These are phyloP conservation scores for Callosobruchus maculatus DNA, from an alignment of 2,888 invertebrate species.

Conservation along the genomic window DNA sequence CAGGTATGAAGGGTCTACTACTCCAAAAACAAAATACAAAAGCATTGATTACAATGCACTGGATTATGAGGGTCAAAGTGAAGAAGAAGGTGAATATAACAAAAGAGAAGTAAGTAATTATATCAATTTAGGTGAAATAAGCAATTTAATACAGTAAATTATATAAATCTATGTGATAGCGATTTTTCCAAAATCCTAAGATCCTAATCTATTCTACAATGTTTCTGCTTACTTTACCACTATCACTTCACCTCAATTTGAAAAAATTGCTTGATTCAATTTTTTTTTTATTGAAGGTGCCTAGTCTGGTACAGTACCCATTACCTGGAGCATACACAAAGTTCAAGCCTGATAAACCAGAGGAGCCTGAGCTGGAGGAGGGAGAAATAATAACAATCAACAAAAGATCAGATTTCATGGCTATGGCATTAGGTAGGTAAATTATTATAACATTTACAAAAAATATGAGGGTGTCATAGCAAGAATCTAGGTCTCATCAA, in stretches of 20 bases:
- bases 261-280: too few species aligned
- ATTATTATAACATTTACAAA: too few species aligned
- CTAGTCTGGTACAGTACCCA: constrained; percentile 48
- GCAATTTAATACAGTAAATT: too few species aligned
- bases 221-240: too few species aligned
- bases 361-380: constrained; percentile 18
- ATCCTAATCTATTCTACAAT: too few species aligned
- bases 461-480: too few species aligned
- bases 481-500: too few species aligned
- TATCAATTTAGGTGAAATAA: background rate
- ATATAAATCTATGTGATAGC: too few species aligned
- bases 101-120: constrained; percentile 25
- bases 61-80: constrained; percentile 60
- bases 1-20: constrained; percentile 10
- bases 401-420: constrained; percentile 52
- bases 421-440: constrained; percentile 51
- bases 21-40: constrained; percentile 26
- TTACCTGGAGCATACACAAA: constrained; percentile 34
- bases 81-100: constrained; percentile 38
- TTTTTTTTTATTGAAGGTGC: constrained; percentile 25
- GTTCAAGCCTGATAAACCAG: constrained; percentile 17
- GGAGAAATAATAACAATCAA: constrained; percentile 28
- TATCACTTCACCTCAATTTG: too few species aligned
- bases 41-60: constrained; percentile 68
- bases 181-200: too few species aligned